Conservation (phyloP, 2,888 invertebrate genomes). For the Leptinotarsa haldemani region DNA sequence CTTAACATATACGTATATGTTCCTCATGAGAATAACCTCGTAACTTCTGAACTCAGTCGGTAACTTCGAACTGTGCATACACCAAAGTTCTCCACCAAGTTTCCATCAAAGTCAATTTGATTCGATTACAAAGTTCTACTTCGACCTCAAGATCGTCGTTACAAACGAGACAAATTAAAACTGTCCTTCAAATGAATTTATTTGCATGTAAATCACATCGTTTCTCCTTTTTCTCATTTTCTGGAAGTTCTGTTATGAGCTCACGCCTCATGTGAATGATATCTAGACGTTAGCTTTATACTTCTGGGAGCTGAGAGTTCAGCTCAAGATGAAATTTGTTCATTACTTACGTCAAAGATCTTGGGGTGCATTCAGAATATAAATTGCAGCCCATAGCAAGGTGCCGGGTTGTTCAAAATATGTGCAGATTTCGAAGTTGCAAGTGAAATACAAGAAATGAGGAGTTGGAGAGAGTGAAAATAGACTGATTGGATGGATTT, state of each 20-base stretch:
- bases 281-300: neutral
- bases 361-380: neutral
- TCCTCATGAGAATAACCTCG: too few relatives aligned
- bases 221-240: neutral
- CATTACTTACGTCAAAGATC: neutral
- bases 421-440: neutral
- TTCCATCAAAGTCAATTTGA: neutral
- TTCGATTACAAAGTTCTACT: neutral
- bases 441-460: neutral
- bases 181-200: neutral
- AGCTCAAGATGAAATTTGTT: neutral
- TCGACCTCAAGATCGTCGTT: neutral
- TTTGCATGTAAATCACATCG: neutral
- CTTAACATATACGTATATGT: too few relatives aligned
- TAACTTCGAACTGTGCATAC: neutral
- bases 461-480: neutral
- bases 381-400: neutral
- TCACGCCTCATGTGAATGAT: slow-evolving; percentile 1
- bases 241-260: neutral
- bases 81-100: neutral
- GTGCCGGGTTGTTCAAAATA: neutral
- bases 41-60: neutral
- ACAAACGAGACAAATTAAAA: neutral
- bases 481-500: too few relatives aligned
- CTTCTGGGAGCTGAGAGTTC: neutral